Base-by-base conservation (phyloP, 2,888 invertebrate genomes). In the Stenurella melanura region DNA sequence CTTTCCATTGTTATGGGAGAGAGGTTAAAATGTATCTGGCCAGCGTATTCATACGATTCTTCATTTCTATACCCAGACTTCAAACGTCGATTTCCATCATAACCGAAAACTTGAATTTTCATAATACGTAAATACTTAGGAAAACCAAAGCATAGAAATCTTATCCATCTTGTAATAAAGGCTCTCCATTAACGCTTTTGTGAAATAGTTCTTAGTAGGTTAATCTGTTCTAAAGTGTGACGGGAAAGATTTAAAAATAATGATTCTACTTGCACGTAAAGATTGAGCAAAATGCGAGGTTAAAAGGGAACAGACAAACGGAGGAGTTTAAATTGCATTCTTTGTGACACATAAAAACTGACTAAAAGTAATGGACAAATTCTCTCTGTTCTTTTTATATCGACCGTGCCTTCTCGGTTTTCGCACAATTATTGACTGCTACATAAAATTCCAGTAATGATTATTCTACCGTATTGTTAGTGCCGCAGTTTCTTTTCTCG, bases 281-380 rank as follows among this genome's bases (percentile, higher is more conserved):
- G 50, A n/a, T 7, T 50, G n/a, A 4, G n/a, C n/a, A 50, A 50
- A 6, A 50, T 50, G 50, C 15, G 6, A 50, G n/a, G 6, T 50
- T 7, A 12, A 50, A 50, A 50, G 15, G 7, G 50, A 50, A n/a
- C 50, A n/a, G 50, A 12, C 12, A 50, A 50, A 50, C 42, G 11
- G 38, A 2, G n/a, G 6, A n/a, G 50, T 50, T 50, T 50, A 50
- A 50, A 50, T 50, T 50, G 50, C 50, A 50, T 50, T 50, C 50
- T 50, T 50, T 50, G 50, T n/a, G 50, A 50, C 50, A 50, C 50
- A 15, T 50, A 50, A 50, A 50, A 50, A 50, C 50, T 50, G 50
- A 50, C 50, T 50, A 50, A 50, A 17, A 12, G 15, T 50, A 50
- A 50, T 50, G 15, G 15, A 50, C n/a, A n/a, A n/a, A 50, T n/a